Conservation (phyloP, 2,888 invertebrate species). For the Laspeyria flexula region DNA sequence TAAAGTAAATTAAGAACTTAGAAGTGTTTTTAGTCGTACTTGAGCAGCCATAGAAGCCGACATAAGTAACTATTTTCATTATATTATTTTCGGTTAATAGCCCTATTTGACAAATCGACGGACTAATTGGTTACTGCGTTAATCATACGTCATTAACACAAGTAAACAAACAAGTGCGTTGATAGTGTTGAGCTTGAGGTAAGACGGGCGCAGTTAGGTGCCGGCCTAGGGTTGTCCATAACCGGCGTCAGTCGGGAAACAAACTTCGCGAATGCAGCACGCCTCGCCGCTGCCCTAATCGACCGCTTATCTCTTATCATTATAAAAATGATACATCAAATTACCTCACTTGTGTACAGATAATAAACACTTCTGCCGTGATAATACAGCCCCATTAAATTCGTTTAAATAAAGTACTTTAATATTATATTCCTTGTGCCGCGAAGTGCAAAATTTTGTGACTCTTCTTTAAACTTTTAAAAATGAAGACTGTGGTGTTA, state of each 20-base stretch:
- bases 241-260: conserved; percentile 39
- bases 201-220: conserved; percentile 6
- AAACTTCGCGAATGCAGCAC: conserved; percentile 38
- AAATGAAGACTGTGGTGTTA: conserved; percentile 54
- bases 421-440: neutral
- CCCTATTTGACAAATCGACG: too few species aligned
- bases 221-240: conserved; percentile 1
- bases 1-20: too few species aligned
- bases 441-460: conserved; percentile 9
- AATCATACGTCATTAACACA: conserved; percentile 13
- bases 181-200: conserved; percentile 11
- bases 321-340: conserved; percentile 76
- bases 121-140: too few species aligned
- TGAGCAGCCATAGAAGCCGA: too few species aligned
- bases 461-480: conserved; percentile 18
- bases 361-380: conserved; percentile 64
- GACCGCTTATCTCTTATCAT: conserved; percentile 67
- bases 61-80: too few species aligned
- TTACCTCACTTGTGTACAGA: conserved; percentile 72
- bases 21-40: too few species aligned
- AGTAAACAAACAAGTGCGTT: conserved; percentile 20
- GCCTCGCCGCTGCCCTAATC: conserved; percentile 33
- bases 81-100: too few species aligned
- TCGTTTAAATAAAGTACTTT: conserved; percentile 24
- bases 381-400: conserved; percentile 56